Base-by-base conservation (phyloP, 2,888 invertebrate species). In the Sinhomidia bicolor region DNA sequence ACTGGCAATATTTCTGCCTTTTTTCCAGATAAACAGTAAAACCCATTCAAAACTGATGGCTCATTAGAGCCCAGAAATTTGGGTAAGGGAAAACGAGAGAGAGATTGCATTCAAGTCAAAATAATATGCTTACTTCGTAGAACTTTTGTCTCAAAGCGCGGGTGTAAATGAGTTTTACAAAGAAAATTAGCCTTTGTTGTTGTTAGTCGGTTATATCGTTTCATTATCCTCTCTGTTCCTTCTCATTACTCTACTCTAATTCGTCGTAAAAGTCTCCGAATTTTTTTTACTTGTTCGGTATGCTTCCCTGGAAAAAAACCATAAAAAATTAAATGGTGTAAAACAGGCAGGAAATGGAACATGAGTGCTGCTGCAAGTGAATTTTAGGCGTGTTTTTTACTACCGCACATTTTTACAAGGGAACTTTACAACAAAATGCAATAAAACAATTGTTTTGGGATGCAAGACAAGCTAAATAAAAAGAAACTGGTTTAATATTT, bases 91-190 rank as follows among this genome's bases (percentile, higher is more conserved):
- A 29, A 62, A 44, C n/a, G n/a, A 80, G 14, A 60, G 1, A 14
- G 10, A 6, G 26, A 32, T 14, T 7, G n/a, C 29, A 29, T 62
- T 60, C 32, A 62, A 29, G 51, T 17, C n/a, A 17, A 54, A 54
- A 54, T 54, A 17, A 54, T 54, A 17, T 54, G 51, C 51, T 54
- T 2, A 14, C 12, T 2, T 47, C 3, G 51, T 17, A 54, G 17
- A 17, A 12, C 51, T 62, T 62, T 62, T 12, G 3, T 32, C 62
- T 62, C 29, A n/a, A n/a, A n/a, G n/a, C n/a, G 47, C 23, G 74
- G 51, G 44, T 54, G 82, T 82, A 68, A 82, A 82, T 82, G 51
- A 82, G 82, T 32, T 82, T 82, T 41, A 68, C 68, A 20, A 68
- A 65, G 82, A 68, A 54, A 82, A 82, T 82, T 82, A 82, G 81